A percentile compares a stretch with the other conserved stretches of the same genome.
Evolutionary conservation across 2,797 vertebrate species (phyloP).

Genomic region (Chromis chromis): DNA sequence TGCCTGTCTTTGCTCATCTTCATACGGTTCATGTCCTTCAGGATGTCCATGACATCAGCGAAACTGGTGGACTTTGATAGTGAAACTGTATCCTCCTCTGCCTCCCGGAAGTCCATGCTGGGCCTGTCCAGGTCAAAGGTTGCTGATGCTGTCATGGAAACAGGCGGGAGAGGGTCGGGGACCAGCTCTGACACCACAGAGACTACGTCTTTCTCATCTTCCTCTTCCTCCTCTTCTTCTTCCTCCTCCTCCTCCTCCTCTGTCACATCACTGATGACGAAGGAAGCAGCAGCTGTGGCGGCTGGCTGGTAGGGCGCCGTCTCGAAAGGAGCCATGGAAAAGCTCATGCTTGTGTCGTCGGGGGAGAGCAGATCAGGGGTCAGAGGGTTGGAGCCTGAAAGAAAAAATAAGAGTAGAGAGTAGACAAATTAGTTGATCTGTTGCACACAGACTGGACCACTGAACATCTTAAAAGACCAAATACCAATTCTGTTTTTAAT

Average conservation of each 20-base stretch:
- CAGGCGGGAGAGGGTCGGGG: constrained; percentile 89
- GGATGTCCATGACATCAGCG: constrained; percentile 98
- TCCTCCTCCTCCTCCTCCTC: constrained; percentile 91
- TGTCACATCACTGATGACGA: constrained; percentile 98
- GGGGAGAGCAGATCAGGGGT: constrained; percentile 95
- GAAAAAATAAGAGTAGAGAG: neutral
- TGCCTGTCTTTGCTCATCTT: constrained; percentile 98
- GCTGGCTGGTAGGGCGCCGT: constrained; percentile 89
- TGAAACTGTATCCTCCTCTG: constrained; percentile 94
- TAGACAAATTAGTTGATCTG: neutral
- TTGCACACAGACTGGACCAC: neutral
- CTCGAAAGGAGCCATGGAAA: constrained; percentile 94
- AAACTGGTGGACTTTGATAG: constrained; percentile 99
- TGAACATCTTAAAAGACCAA: neutral
- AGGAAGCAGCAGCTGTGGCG: constrained; percentile 89
- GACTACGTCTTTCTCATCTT: constrained; percentile 83
- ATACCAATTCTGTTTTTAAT: no score
- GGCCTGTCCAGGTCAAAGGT: constrained; percentile 91
- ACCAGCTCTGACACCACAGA: constrained; percentile 90
- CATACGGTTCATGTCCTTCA: constrained; percentile 98
- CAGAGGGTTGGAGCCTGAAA: constrained; percentile 84
- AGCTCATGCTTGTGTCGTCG: constrained; percentile 94
- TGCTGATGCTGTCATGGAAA: constrained; percentile 90
- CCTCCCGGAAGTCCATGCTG: constrained; percentile 87
- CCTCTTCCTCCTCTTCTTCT: constrained; percentile 90